These are phyloP conservation scores for Trissolcus brochymenae DNA, from an alignment of 2,888 invertebrate genomes.

Conservation along the genomic window DNA sequence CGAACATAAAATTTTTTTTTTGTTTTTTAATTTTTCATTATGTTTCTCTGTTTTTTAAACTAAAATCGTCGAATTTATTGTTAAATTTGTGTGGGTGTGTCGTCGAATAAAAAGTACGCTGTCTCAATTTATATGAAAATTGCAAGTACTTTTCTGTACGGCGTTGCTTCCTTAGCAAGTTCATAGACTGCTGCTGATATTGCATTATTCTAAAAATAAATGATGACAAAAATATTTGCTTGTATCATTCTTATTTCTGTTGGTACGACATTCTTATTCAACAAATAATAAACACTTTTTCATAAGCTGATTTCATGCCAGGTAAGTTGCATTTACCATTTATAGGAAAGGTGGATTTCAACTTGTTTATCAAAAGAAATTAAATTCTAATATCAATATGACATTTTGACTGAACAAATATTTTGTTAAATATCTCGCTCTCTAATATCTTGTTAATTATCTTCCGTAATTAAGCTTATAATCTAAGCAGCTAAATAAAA, in stretches of 20 bases:
- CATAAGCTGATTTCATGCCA: background rate
- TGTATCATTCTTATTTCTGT: constrained; percentile 31
- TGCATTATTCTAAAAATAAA: constrained; percentile 48
- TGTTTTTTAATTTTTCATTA: constrained; percentile 10
- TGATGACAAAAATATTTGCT: constrained; percentile 44
- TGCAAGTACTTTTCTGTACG: constrained; percentile 46
- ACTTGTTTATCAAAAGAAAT: too few species aligned
- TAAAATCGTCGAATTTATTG: constrained; percentile 20
- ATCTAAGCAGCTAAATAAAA: too few species aligned
- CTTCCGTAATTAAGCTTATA: too few species aligned
- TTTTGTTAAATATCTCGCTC: background rate
- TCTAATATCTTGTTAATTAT: background rate
- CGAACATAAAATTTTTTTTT: background rate
- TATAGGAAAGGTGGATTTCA: too few species aligned
- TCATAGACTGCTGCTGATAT: constrained; percentile 57
- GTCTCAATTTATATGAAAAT: constrained; percentile 56
- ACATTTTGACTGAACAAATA: too few species aligned
- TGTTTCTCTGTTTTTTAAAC: background rate
- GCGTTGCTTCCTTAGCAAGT: constrained; percentile 55
- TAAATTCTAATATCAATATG: too few species aligned
- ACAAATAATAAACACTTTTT: background rate
- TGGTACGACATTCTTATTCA: background rate
- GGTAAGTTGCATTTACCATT: background rate
- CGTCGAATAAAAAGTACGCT: constrained; percentile 26
- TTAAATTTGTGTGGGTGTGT: constrained; percentile 44